Conservation (phyloP, 37 sponge, comb jelly and placozoan species). For the Theonella swinhoei region DNA sequence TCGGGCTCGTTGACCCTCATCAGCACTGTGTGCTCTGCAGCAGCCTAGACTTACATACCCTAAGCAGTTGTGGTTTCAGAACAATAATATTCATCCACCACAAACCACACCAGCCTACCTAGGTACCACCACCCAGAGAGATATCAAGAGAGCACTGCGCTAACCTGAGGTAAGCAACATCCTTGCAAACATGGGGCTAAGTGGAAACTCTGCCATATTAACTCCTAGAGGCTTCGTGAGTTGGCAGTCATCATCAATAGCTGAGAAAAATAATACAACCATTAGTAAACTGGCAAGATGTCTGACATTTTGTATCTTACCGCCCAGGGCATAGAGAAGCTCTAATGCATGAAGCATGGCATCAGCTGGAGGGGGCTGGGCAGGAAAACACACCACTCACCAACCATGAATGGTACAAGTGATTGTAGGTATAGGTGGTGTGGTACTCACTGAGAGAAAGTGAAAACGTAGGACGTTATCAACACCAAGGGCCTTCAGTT, state of each 20-base stretch:
- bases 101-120: no score
- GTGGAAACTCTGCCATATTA: conserved; percentile 93
- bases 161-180: conserved; percentile 92
- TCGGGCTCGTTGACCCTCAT: no score
- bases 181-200: conserved; percentile 90
- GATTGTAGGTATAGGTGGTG: neutral
- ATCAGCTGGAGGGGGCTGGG: conserved; percentile 87
- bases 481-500: conserved; percentile 89
- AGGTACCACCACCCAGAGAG: no score
- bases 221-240: conserved; percentile 79
- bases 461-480: conserved; percentile 90
- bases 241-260: conserved; percentile 67
- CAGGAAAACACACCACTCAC: neutral
- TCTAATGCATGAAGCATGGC: conserved; percentile 76
- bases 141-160: no score
- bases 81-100: no score
- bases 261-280: conserved; percentile 47
- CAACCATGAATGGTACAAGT: neutral
- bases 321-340: conserved; percentile 89
- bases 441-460: conserved; percentile 85
- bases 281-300: neutral
- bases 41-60: no score
- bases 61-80: no score
- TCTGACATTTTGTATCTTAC: conserved; percentile 19
- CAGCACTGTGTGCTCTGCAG: no score